Conservation (phyloP, 2,113 vertebrate genomes). For the Sturnira hondurensis region DNA sequence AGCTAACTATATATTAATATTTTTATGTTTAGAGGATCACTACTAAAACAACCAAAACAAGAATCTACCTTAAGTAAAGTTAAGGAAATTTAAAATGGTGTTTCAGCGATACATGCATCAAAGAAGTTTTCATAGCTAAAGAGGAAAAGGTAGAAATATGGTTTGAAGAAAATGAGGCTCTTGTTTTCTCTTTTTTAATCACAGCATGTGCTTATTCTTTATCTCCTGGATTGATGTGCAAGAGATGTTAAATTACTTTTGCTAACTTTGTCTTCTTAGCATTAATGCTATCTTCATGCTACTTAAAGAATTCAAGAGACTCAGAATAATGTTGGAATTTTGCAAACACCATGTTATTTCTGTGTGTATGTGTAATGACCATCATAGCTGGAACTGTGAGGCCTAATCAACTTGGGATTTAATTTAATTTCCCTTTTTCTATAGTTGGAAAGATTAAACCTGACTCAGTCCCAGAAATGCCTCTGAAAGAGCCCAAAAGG, state of each 20-base stretch:
- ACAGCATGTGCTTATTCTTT: neutral
- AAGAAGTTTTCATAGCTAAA: neutral
- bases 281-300: neutral
- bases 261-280: neutral
- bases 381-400: neutral
- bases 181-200: neutral
- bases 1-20: neutral
- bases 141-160: neutral
- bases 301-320: neutral
- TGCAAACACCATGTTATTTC: neutral
- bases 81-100: neutral
- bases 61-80: neutral
- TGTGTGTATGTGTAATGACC: neutral
- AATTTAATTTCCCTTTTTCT: neutral
- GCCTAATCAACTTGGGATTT: neutral
- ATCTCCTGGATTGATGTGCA: neutral
- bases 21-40: neutral
- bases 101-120: neutral
- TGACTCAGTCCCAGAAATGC: neutral
- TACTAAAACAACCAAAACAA: neutral
- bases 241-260: neutral
- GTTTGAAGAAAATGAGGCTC: neutral
- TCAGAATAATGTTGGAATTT: neutral
- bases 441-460: neutral
- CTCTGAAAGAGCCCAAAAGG: neutral